A percentile compares a stretch with the other conserved stretches of the same genome.
Conservation (phyloP, 1,140 invertebrate genomes). For the Cyphomyrmex costatus region DNA sequence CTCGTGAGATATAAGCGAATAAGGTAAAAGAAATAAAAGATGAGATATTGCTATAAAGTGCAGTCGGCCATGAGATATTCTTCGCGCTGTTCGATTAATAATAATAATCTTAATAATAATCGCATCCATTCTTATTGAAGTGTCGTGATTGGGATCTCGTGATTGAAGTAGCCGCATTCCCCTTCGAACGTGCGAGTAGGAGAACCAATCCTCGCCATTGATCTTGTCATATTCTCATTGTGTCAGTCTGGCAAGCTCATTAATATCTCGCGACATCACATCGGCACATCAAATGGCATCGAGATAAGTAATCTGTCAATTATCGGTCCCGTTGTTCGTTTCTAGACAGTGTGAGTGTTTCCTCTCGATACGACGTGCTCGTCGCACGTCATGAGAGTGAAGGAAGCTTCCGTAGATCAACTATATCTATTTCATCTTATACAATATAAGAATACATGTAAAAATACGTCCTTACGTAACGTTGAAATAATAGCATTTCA, state of each 20-base stretch:
- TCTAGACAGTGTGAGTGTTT: neutral
- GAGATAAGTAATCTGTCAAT: conserved; percentile 53
- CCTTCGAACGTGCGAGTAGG: neutral
- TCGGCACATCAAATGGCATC: conserved; percentile 45
- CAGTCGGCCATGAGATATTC: conserved; percentile 12
- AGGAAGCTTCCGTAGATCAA: neutral
- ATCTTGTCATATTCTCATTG: conserved; percentile 46
- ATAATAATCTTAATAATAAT: conserved; percentile 47
- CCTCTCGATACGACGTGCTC: conserved; percentile 3
- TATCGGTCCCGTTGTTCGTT: conserved; percentile 38
- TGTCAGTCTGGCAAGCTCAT: conserved; percentile 29
- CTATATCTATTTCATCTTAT: neutral
- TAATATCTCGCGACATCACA: conserved; percentile 45
- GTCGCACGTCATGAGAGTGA: conserved; percentile 6
- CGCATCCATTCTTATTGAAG: conserved; percentile 31
- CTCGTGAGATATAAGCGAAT: neutral
- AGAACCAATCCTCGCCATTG: conserved; percentile 7
- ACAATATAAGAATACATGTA: neutral
- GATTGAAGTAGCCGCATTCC: neutral
- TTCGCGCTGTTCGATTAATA: conserved; percentile 21
- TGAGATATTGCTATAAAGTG: neutral
- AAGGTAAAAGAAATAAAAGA: neutral
- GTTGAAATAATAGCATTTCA: neutral
- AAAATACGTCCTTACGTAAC: neutral
- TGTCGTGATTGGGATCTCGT: conserved; percentile 42